phyloP scores from a whole-genome alignment of 2,113 vertebrate species.

The Petroica traversi region DNA sequence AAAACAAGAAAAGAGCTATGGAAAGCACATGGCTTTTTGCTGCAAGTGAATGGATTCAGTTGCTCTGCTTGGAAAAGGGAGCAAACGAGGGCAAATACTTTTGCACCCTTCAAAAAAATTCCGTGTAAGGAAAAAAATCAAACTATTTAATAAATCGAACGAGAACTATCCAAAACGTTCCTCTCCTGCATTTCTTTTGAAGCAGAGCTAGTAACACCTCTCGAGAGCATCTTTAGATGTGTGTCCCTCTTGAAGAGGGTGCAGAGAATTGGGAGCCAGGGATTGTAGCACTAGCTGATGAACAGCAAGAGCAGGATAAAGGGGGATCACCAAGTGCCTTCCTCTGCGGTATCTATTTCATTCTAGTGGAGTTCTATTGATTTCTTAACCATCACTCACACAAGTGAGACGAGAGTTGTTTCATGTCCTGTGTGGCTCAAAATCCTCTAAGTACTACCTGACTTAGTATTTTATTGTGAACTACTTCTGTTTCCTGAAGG shows the following conservation, averaged over 20 bases:
- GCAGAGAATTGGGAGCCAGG: neutral
- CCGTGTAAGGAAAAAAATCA: neutral
- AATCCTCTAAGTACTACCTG: neutral
- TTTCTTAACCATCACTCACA: neutral
- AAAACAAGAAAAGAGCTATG: slow-evolving; percentile 13
- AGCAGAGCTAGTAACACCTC: neutral
- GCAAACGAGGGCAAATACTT: fast-evolving
- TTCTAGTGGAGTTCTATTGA: neutral
- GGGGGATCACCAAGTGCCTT: neutral
- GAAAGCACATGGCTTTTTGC: neutral
- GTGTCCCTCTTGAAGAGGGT: neutral
- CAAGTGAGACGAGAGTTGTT: neutral
- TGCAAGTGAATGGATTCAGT: neutral
- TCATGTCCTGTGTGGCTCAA: neutral
- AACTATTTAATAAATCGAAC: neutral
- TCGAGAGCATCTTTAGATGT: neutral
- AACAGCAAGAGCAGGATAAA: neutral
- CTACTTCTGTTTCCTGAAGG: neutral
- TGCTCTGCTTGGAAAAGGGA: neutral
- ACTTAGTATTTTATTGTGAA: neutral
- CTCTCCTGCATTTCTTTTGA: neutral
- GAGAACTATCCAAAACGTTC: neutral
- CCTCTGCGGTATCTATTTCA: neutral
- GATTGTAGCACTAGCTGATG: neutral
- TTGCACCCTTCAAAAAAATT: neutral